phyloP scores from a whole-genome alignment of 2,888 invertebrate species.

The Operophtera brumata region DNA sequence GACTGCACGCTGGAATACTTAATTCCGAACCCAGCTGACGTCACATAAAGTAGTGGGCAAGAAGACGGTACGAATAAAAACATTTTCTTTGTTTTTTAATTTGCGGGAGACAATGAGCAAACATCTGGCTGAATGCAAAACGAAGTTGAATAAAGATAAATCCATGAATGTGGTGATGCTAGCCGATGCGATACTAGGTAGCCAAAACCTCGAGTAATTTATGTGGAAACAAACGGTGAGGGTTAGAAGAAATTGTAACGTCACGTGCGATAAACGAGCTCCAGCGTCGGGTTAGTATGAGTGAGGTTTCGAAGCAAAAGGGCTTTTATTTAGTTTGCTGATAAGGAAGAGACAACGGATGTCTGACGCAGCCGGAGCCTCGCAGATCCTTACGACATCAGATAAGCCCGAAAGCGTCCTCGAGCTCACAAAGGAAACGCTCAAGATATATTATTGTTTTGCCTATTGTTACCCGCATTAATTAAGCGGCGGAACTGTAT shows the following conservation, averaged over 20 bases:
- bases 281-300: slow-evolving; percentile 47
- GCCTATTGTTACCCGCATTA: slow-evolving; percentile 62
- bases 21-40: slow-evolving; percentile 69
- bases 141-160: slow-evolving; percentile 59
- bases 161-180: slow-evolving; percentile 57
- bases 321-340: slow-evolving; percentile 56
- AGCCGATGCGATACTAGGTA: slow-evolving; percentile 59
- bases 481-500: slow-evolving; percentile 66
- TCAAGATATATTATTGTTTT: slow-evolving; percentile 65
- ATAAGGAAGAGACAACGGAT: slow-evolving; percentile 57
- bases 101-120: slow-evolving; percentile 78
- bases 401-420: slow-evolving; percentile 58
- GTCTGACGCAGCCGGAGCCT: slow-evolving; percentile 52
- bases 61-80: slow-evolving; percentile 67
- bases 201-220: slow-evolving; percentile 64
- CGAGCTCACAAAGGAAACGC: slow-evolving; percentile 59
- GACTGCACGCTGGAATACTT: slow-evolving; percentile 64
- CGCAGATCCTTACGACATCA: slow-evolving; percentile 63
- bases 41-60: slow-evolving; percentile 78
- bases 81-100: slow-evolving; percentile 59
- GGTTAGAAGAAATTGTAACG: slow-evolving; percentile 68
- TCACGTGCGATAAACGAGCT: slow-evolving; percentile 65
- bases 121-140: slow-evolving; percentile 79
- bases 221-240: slow-evolving; percentile 67
- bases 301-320: slow-evolving; percentile 45